Evolutionary conservation across 2,113 vertebrate species (phyloP).

Genomic region (Jaculus jaculus): DNA sequence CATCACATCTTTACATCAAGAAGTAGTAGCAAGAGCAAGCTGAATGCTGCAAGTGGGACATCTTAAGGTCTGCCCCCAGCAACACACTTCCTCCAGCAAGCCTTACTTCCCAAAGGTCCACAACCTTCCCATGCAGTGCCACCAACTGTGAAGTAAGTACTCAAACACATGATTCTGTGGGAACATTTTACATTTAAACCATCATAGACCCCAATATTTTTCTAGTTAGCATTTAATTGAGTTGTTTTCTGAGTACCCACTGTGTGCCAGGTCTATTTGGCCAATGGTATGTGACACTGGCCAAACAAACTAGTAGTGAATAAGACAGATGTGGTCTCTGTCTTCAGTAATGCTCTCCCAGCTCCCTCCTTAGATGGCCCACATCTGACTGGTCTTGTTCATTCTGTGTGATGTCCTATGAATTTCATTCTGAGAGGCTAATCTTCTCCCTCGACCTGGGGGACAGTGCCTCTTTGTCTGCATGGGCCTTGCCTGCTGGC

Average conservation of each 20-base stretch:
- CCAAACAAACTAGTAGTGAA: not conserved
- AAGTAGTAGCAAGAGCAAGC: no score
- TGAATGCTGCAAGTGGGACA: no score
- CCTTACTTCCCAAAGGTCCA: no score
- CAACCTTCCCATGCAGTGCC: no score
- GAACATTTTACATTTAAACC: no score
- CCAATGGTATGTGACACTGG: not conserved
- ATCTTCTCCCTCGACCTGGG: conserved; percentile 29
- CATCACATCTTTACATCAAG: no score
- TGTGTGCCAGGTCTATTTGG: conserved; percentile 19
- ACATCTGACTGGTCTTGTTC: conserved; percentile 38
- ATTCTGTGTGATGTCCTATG: conserved; percentile 48
- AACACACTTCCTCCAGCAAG: no score
- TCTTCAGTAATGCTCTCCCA: not conserved
- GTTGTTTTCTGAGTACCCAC: conserved; percentile 27
- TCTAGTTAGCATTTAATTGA: not conserved
- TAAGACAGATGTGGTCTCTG: conserved; percentile 2
- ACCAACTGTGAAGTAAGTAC: no score
- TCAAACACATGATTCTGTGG: no score
- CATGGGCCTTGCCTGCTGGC: conserved; percentile 36
- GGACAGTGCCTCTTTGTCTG: conserved; percentile 51
- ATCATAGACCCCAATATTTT: not conserved
- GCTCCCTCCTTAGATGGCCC: not conserved
- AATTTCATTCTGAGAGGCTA: conserved; percentile 44
- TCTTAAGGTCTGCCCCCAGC: no score